Conservation (phyloP, 92 coral and sea anemone species). For the Micromussa lordhowensis region DNA sequence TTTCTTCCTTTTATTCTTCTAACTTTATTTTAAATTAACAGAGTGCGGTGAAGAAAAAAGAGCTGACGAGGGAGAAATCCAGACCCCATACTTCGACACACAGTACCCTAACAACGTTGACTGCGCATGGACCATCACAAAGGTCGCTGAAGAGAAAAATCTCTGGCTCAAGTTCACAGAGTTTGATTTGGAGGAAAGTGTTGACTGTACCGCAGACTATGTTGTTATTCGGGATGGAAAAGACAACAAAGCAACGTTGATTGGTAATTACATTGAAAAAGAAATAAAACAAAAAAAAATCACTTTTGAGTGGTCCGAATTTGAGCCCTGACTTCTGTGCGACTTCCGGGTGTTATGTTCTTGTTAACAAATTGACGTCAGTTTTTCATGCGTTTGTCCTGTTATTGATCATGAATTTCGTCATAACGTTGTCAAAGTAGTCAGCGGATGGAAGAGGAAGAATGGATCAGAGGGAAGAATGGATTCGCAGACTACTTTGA, state of each 20-base stretch:
- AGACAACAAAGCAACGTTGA: not conserved
- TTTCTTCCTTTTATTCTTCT: not conserved
- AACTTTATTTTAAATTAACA: not conserved
- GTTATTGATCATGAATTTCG: too few relatives aligned
- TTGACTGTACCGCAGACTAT: constrained; percentile 24
- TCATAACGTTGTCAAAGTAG: too few relatives aligned
- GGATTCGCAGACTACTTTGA: too few relatives aligned
- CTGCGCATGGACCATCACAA: constrained; percentile 25
- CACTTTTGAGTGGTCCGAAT: not conserved
- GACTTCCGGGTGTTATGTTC: too few relatives aligned
- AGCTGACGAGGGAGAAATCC: constrained; percentile 3
- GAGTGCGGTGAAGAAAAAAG: not conserved
- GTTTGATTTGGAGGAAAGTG: constrained; percentile 35
- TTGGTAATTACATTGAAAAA: constrained; percentile 15
- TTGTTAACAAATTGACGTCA: too few relatives aligned
- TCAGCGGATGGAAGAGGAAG: too few relatives aligned
- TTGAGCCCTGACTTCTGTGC: too few relatives aligned
- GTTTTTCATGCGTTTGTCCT: too few relatives aligned
- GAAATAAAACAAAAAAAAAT: too few relatives aligned
- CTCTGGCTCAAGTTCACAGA: constrained; percentile 7
- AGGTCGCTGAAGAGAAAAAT: not conserved
- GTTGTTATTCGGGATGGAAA: constrained; percentile 33
- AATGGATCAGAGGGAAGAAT: too few relatives aligned
- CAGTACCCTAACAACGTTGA: constrained; percentile 23
- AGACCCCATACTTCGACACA: constrained; percentile 14